Base-by-base conservation (phyloP, 2,888 invertebrate genomes). In the Hartigia nigra region DNA sequence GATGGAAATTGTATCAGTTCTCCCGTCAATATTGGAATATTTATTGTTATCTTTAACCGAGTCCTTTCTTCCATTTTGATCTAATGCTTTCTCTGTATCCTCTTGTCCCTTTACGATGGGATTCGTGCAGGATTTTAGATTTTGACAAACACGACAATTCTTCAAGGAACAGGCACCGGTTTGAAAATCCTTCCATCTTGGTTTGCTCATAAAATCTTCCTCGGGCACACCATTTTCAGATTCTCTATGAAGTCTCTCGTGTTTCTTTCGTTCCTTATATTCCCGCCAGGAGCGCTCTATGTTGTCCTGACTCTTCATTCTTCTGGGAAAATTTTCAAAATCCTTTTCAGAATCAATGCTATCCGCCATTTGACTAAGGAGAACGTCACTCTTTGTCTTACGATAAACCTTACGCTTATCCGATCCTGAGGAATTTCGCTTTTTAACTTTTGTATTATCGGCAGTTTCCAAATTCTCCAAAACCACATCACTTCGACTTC, bases 211-310 rank as follows among this genome's bases (percentile, higher is more conserved):
- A 55, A 87, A 89, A 74, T 88, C 87, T 69, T 88, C 88, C 34
- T 89, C 89, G 1, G 80, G 83, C 31, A 36, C 77, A 5, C 84
- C 79, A 39, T 77, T 80, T 69, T 80, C 79, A 5, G 74, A 34
- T 12, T 85, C 79, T 23, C 82, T 86, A 0, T 82, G 81, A 1
- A 81, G 84, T 14, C 84, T 84, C 76, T 90, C 90, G 32, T 83
- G 84, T 37, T 83, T 86, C 79, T 87, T 89, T 11, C 87, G 82
- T 70, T 90, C 89, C 78, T 87, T 90, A 81, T 90, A 90, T 79
- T 90, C 90, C 4, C 87, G 86, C 90, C 90, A 90, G 23, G 89
- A 90, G 5, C 87, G 85, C 70, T 88, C 87, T 1, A 88, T 82
- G 70, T 86, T 88, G 69, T 88, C 88, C 74, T 88, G 86, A 39